Conservation (phyloP, 2,888 invertebrate species). For the Drosophila antonietae region DNA sequence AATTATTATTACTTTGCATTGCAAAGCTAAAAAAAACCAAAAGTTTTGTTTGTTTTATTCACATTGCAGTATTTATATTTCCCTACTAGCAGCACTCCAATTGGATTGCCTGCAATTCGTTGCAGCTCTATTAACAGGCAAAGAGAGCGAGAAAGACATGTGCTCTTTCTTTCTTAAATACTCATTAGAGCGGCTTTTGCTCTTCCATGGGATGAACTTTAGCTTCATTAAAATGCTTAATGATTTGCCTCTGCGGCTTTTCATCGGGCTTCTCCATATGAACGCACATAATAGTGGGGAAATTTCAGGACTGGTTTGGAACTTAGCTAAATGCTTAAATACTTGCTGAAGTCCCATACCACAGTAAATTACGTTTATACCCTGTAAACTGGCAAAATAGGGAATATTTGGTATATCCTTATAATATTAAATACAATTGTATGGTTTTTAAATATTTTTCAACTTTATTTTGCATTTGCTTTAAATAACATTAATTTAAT, state of each 20-base stretch:
- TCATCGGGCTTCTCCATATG: no score
- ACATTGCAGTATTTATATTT: neutral
- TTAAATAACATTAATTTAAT: slow-evolving; percentile 39
- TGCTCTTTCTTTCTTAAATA: no score
- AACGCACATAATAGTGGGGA: neutral
- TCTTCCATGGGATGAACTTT: no score
- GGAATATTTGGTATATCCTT: neutral
- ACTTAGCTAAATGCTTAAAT: neutral
- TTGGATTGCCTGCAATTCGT: neutral
- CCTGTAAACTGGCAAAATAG: neutral
- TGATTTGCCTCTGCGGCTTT: no score
- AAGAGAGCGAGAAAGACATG: no score
- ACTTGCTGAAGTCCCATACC: neutral
- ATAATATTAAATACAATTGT: neutral
- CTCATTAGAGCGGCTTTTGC: no score
- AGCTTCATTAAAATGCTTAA: no score
- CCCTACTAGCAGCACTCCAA: neutral
- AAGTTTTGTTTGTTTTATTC: neutral
- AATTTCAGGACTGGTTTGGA: neutral
- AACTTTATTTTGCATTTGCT: slow-evolving; percentile 36
- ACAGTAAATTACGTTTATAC: neutral
- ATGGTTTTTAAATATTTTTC: slow-evolving; percentile 20
- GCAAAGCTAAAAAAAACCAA: slow-evolving; percentile 44
- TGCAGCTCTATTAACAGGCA: no score
- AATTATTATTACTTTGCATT: slow-evolving; percentile 56